Evolutionary conservation across 2,888 invertebrate species (phyloP).

Genomic region (Malthinus seriepunctatus): DNA sequence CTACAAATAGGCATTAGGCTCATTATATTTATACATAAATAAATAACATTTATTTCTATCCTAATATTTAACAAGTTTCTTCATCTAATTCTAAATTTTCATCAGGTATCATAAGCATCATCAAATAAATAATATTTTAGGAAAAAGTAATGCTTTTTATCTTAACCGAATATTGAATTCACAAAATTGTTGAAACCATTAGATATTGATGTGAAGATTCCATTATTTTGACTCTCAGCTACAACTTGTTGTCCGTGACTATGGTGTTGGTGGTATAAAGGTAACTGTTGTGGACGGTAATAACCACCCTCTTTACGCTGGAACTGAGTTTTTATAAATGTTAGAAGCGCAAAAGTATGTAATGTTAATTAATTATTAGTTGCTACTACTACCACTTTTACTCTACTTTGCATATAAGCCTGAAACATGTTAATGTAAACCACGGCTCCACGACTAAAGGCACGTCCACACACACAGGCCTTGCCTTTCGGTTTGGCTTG

Average conservation of each 20-base stretch:
- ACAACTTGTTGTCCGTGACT: slow-evolving; percentile 52
- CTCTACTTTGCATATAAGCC: no score
- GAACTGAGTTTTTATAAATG: slow-evolving; percentile 28
- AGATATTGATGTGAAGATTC: slow-evolving; percentile 76
- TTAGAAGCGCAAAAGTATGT: no score
- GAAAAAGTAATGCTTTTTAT: not conserved
- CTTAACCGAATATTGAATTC: slow-evolving; percentile 41
- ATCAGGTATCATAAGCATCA: slow-evolving; percentile 6
- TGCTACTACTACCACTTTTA: no score
- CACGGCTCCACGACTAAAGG: no score
- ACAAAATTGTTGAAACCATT: slow-evolving; percentile 79
- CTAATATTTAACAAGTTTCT: not conserved
- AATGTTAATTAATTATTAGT: no score
- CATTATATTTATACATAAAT: slow-evolving; percentile 2
- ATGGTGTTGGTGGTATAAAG: slow-evolving; percentile 54
- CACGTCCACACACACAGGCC: no score
- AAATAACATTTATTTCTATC: slow-evolving; percentile 1
- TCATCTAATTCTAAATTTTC: slow-evolving; percentile 1
- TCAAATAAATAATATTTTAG: not conserved
- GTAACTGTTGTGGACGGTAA: slow-evolving; percentile 61
- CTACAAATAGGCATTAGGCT: not conserved
- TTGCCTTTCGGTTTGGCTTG: no score
- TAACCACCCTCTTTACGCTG: slow-evolving; percentile 71
- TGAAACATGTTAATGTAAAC: no score
- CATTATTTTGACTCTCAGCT: slow-evolving; percentile 57